Base-by-base conservation (phyloP, 1,140 invertebrate genomes). In the Trichonephila clavipes region DNA sequence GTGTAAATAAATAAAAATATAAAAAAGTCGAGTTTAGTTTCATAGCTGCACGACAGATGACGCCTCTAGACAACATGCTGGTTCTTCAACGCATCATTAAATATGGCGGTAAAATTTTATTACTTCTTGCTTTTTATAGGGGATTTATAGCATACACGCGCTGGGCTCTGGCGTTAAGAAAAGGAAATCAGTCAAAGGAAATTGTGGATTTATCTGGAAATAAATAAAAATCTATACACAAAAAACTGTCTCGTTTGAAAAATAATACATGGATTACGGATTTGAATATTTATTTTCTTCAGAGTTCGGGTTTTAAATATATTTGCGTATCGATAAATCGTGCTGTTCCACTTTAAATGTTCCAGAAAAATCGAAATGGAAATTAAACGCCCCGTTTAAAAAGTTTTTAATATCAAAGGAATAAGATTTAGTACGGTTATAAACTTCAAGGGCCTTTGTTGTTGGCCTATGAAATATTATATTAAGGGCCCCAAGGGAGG, bases 31-130 rank as follows among this genome's bases (percentile, higher is more conserved):
- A 24, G 81, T 91, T 91, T 91, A 85, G 81, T 91, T 83, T 64
- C 18, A 83, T 66, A 83, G 19, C 34, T 44, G 61, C 0, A 64
- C 59, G 66, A 66, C 90, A 91, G 90, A 91, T 91, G 90, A 81
- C 90, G 90, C 90, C 44, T 69, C 18, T 69, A 64, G 28, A 88
- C 87, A 69, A 77, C 4, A 91, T 24, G 77, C 44, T 19, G 24
- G n/a, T 59, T 66, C 51, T 85, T 85, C 83, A n/a, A 91, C 81
- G 90, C 28, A 66, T 91, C 90, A 91, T 91, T 91, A 91, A 91
- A 28, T 85, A 64, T 91, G 61, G 90, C 90, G 90, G 90, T 91
- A 91, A 91, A 91, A 82, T 91, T 91, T 91, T 91, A 91, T 91
- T 85, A 91, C 90, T 91, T 91, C 59, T 83, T 81, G 81, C 81